A percentile compares a stretch with the other conserved stretches of the same genome.
Conservation (phyloP, 2,888 invertebrate genomes). For the Acronicta aceris region DNA sequence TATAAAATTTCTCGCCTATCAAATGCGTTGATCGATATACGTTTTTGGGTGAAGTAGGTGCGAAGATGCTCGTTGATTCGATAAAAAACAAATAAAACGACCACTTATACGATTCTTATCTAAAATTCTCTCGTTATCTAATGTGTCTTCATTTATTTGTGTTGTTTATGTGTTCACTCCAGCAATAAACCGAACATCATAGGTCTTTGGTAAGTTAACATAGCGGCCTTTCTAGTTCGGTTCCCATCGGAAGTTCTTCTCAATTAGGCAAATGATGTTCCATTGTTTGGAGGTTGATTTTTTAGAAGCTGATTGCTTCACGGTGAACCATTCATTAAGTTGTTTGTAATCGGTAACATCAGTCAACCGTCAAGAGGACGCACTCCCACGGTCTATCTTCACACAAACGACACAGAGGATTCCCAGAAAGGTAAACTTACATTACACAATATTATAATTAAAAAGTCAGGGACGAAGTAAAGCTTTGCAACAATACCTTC, state of each 20-base stretch:
- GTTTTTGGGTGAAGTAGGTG: slow-evolving; percentile 67
- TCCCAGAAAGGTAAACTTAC: slow-evolving; percentile 69
- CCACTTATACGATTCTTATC: slow-evolving; percentile 59
- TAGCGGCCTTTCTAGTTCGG: slow-evolving; percentile 49
- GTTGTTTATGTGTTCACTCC: slow-evolving; percentile 47
- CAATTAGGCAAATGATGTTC: slow-evolving; percentile 65
- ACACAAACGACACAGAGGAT: slow-evolving; percentile 66
- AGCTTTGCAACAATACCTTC: slow-evolving; percentile 52
- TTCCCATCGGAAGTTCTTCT: slow-evolving; percentile 56
- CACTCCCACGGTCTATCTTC: slow-evolving; percentile 79
- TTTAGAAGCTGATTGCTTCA: slow-evolving; percentile 67
- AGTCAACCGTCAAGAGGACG: slow-evolving; percentile 80
- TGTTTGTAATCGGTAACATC: slow-evolving; percentile 84
- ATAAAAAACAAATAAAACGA: slow-evolving; percentile 55
- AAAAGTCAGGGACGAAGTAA: slow-evolving; percentile 67
- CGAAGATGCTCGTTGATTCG: slow-evolving; percentile 66
- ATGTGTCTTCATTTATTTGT: slow-evolving; percentile 52
- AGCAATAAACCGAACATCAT: slow-evolving; percentile 48
- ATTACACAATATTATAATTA: slow-evolving; percentile 69
- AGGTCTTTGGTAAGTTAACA: slow-evolving; percentile 50
- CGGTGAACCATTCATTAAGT: slow-evolving; percentile 73
- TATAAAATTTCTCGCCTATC: slow-evolving; percentile 72
- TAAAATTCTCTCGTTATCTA: slow-evolving; percentile 38
- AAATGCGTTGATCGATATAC: slow-evolving; percentile 61
- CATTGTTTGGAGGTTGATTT: slow-evolving; percentile 64